These are phyloP conservation scores for Turritopsis dohrnii DNA, from an alignment of 30 jellyfish, hydroid and myxozoan species.

Conservation along the genomic window DNA sequence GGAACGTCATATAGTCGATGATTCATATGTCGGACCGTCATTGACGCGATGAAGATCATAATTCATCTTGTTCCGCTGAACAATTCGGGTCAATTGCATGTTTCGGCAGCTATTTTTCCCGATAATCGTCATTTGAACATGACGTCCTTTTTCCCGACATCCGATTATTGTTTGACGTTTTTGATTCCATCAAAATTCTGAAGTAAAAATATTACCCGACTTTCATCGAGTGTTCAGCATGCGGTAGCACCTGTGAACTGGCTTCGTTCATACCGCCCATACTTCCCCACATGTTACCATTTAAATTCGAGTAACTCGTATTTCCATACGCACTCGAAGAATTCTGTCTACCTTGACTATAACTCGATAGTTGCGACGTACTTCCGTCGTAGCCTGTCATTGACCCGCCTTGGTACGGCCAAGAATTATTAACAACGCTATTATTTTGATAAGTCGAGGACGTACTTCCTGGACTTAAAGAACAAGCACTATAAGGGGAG, in stretches of 20 bases:
- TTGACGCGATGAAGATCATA: too few relatives aligned
- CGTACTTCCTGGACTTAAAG: slow-evolving; percentile 86
- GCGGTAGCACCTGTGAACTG: slow-evolving; percentile 66
- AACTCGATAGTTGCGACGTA: slow-evolving; percentile 56
- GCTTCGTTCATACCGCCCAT: slow-evolving; percentile 46
- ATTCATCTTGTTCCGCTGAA: too few relatives aligned
- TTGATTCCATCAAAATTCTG: background rate
- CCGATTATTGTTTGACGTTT: too few relatives aligned
- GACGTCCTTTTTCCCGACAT: too few relatives aligned
- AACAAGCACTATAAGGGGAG: slow-evolving; percentile 86
- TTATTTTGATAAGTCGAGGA: slow-evolving; percentile 92
- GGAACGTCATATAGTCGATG: background rate
- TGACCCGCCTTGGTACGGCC: slow-evolving; percentile 95
- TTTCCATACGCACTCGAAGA: slow-evolving; percentile 49
- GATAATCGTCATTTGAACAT: too few relatives aligned
- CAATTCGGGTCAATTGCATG: too few relatives aligned
- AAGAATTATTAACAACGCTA: slow-evolving; percentile 79
- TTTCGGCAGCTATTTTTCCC: too few relatives aligned
- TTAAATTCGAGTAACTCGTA: slow-evolving; percentile 58
- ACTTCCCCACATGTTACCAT: slow-evolving; percentile 84
- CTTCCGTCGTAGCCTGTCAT: slow-evolving; percentile 52
- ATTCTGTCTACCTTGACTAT: slow-evolving; percentile 66
- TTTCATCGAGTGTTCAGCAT: slow-evolving; percentile 92
- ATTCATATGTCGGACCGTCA: background rate
- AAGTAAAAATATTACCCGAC: slow-evolving; percentile 49